Conservation (phyloP, 1,140 invertebrate species). For the Rhynchophorus ferrugineus region DNA sequence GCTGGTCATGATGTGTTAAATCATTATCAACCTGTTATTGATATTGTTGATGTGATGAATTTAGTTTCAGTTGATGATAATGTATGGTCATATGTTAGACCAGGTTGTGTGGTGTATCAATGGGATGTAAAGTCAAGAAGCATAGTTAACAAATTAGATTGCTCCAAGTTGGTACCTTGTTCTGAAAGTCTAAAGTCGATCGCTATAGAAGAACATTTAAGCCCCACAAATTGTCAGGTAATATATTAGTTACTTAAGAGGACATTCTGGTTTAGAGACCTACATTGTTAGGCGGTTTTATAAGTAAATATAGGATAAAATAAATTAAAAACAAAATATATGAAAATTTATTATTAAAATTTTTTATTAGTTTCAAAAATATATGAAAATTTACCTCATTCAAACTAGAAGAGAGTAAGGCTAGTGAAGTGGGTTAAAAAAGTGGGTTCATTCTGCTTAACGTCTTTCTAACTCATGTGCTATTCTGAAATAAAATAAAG, state of each 20-base stretch:
- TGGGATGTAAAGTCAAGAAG: conserved; percentile 62
- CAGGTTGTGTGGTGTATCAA: conserved; percentile 76
- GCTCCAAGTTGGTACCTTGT: conserved; percentile 84
- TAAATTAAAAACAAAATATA: too few species aligned
- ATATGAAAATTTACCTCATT: too few species aligned
- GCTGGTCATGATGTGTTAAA: conserved; percentile 52
- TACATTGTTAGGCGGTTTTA: too few species aligned
- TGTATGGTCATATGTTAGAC: conserved; percentile 73
- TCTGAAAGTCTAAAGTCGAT: conserved; percentile 88
- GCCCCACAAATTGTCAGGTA: conserved; percentile 69
- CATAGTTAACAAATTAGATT: conserved; percentile 77
- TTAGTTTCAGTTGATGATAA: conserved; percentile 52
- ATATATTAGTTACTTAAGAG: conserved; percentile 15
- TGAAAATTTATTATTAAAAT: too few species aligned
- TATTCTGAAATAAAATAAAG: too few species aligned
- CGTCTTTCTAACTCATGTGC: too few species aligned
- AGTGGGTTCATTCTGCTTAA: too few species aligned
- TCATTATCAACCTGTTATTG: conserved; percentile 51
- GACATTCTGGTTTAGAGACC: not conserved
- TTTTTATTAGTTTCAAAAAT: too few species aligned
- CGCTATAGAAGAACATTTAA: conserved; percentile 80
- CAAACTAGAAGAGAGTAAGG: too few species aligned
- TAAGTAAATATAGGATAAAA: too few species aligned
- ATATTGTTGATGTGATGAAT: conserved; percentile 55
- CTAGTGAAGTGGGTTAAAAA: too few species aligned